Conservation (phyloP, 2,113 vertebrate genomes). For the Dicaeum eximium region DNA sequence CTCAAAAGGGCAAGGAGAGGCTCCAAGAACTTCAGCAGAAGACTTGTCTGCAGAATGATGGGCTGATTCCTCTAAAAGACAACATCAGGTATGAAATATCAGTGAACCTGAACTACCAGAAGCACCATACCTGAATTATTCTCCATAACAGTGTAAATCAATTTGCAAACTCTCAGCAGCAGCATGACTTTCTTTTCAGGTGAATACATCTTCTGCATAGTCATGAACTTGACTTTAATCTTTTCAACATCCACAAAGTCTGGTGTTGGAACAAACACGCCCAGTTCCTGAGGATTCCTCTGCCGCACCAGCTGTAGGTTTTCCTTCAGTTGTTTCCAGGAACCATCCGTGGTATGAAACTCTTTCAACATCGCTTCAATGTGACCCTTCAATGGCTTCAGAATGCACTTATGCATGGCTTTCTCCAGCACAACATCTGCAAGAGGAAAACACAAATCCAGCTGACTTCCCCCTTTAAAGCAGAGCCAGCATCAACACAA, state of each 20-base stretch:
- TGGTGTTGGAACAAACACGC: conserved; percentile 86
- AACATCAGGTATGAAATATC: not conserved
- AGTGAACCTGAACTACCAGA: not conserved
- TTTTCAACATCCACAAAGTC: conserved; percentile 89
- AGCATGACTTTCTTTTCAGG: conserved; percentile 95
- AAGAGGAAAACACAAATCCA: conserved; percentile 34
- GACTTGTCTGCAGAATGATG: not conserved
- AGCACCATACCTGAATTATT: conserved; percentile 88
- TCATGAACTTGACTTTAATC: conserved; percentile 90
- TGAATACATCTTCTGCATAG: conserved; percentile 95
- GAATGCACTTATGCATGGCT: conserved; percentile 95
- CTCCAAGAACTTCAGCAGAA: not conserved
- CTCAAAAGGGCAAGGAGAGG: not conserved
- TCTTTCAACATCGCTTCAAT: conserved; percentile 84
- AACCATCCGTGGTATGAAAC: conserved; percentile 84
- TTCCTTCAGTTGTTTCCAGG: conserved; percentile 87
- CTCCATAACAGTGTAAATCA: conserved; percentile 97
- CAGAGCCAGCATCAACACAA: not conserved
- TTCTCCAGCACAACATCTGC: conserved; percentile 91
- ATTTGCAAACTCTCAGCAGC: conserved; percentile 90
- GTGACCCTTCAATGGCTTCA: conserved; percentile 87
- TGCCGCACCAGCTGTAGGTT: conserved; percentile 87
- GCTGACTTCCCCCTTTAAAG: conserved; percentile 4
- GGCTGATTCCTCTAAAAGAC: not conserved
- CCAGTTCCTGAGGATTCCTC: conserved; percentile 89